phyloP scores from a whole-genome alignment of 37 sponge, comb jelly and placozoan genomes.

The Aplysina aerophoba region DNA sequence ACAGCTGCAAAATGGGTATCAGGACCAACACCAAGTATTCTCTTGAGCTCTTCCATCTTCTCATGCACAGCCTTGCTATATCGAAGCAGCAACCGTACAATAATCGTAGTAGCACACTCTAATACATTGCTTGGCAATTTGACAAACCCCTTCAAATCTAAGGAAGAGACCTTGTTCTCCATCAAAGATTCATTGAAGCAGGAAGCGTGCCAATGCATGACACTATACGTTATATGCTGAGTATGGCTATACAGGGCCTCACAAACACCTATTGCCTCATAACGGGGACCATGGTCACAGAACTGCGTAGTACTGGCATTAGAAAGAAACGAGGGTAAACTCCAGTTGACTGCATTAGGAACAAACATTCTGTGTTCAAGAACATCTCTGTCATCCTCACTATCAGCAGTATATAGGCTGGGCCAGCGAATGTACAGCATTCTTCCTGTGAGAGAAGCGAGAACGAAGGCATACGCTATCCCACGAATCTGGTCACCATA shows the following conservation, averaged over 20 bases:
- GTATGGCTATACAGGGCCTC: not conserved
- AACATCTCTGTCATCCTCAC: not conserved
- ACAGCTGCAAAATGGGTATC: not conserved
- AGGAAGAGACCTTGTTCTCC: not conserved
- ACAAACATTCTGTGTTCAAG: not conserved
- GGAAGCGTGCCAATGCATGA: not conserved
- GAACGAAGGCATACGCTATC: not conserved
- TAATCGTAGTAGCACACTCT: not conserved
- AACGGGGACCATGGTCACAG: not conserved
- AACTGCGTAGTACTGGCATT: not conserved
- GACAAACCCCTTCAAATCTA: not conserved
- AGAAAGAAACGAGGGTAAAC: not conserved
- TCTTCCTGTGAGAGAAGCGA: not conserved
- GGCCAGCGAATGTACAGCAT: not conserved
- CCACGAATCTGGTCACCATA: conserved; percentile 28
- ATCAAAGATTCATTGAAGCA: not conserved
- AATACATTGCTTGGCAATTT: not conserved
- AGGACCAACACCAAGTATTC: not conserved
- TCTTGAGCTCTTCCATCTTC: not conserved
- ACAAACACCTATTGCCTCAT: not conserved
- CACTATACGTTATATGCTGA: not conserved
- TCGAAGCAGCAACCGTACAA: not conserved
- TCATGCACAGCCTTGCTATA: not conserved
- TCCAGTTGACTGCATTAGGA: conserved; percentile 2
- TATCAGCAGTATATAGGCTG: not conserved